Evolutionary conservation across 2,888 invertebrate genomes (phyloP).

Genomic region (Ceramica pisi): DNA sequence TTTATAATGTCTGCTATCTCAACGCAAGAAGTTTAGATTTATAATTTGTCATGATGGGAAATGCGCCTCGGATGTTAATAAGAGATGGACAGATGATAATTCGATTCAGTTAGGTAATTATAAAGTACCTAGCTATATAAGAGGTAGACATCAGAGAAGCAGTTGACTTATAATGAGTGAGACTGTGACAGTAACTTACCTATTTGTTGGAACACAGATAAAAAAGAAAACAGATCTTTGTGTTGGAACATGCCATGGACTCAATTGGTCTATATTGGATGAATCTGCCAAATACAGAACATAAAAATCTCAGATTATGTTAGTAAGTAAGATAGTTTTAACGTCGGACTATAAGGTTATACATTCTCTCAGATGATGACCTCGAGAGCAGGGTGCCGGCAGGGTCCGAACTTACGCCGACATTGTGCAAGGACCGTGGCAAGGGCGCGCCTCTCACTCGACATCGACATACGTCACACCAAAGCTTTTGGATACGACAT

Average conservation of each 20-base stretch:
- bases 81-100: not conserved
- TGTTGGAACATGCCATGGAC: not conserved
- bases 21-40: constrained; percentile 8
- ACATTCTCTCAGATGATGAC: constrained; percentile 80
- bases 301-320: constrained; percentile 18
- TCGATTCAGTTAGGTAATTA: too few species aligned
- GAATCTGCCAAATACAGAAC: constrained; percentile 8
- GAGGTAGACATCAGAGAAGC: not conserved
- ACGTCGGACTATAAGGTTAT: constrained; percentile 69
- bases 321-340: not conserved
- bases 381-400: constrained; percentile 75
- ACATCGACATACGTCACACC: constrained; percentile 71
- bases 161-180: not conserved
- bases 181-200: constrained; percentile 14
- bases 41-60: constrained; percentile 10
- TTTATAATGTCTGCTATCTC: constrained; percentile 30
- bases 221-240: not conserved
- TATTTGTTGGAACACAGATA: too few species aligned
- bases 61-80: not conserved
- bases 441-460: constrained; percentile 89
- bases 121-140: too few species aligned
- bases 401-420: constrained; percentile 81
- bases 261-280: not conserved
- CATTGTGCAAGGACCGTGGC: constrained; percentile 83
- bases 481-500: constrained; percentile 81